These are phyloP conservation scores for Matsumyia berberina DNA, from an alignment of 2,888 invertebrate genomes.

Conservation along the genomic window DNA sequence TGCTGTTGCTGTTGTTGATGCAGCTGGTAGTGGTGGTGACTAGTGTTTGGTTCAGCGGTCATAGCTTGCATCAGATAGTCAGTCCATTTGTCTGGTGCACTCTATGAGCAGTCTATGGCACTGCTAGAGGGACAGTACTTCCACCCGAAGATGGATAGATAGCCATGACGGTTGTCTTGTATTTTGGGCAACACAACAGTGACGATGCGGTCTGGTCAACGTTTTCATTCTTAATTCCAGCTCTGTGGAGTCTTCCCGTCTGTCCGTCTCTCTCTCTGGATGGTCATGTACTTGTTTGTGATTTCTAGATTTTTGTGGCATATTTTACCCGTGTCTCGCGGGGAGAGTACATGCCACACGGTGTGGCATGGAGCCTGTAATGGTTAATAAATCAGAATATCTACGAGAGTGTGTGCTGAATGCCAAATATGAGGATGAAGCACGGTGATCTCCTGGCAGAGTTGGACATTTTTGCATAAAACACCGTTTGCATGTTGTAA, in stretches of 20 bases:
- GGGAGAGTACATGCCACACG: constrained; percentile 58
- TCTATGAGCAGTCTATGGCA: constrained; percentile 32
- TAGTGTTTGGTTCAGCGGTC: constrained; percentile 13
- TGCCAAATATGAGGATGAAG: constrained; percentile 60
- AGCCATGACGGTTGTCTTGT: constrained; percentile 74
- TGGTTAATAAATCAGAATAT: constrained; percentile 74
- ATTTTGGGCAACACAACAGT: constrained; percentile 61
- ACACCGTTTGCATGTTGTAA: constrained; percentile 74
- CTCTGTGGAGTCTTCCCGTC: background rate
- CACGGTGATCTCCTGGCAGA: constrained; percentile 7
- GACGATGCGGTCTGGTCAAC: constrained; percentile 60
- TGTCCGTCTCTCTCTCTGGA: background rate
- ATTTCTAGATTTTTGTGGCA: constrained; percentile 74
- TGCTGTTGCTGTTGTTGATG: constrained; percentile 27
- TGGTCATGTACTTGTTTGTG: constrained; percentile 62
- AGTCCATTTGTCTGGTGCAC: constrained; percentile 10
- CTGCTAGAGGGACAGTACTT: constrained; percentile 15
- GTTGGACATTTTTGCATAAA: constrained; percentile 66
- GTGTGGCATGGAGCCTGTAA: constrained; percentile 48
- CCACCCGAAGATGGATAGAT: constrained; percentile 69
- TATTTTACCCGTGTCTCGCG: constrained; percentile 60
- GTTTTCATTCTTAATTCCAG: constrained; percentile 44
- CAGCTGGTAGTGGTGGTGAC: background rate
- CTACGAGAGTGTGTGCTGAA: constrained; percentile 57
- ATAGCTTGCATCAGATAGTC: constrained; percentile 60